These are phyloP conservation scores for Brachynemurus nebulosus DNA, from an alignment of 2,888 invertebrate species.

Conservation along the genomic window DNA sequence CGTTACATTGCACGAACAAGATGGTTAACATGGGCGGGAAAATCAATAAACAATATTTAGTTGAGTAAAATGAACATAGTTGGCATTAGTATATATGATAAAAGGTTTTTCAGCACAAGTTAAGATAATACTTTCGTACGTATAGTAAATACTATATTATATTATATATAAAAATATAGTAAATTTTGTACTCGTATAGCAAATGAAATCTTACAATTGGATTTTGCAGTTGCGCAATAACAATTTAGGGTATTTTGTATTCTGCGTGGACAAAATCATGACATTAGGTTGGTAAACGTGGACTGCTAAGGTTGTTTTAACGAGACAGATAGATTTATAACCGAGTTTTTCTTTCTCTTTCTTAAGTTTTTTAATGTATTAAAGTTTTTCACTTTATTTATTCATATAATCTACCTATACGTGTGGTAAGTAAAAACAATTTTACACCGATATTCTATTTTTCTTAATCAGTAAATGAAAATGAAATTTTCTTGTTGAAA, in stretches of 20 bases:
- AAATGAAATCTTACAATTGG: slow-evolving; percentile 1
- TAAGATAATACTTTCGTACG: not conserved
- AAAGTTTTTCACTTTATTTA: not conserved
- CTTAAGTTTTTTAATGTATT: not conserved
- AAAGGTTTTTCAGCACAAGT: not conserved
- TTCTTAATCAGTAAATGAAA: no score
- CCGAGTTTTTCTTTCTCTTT: slow-evolving; percentile 2
- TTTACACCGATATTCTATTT: no score
- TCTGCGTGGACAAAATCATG: slow-evolving; percentile 6
- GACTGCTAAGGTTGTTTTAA: slow-evolving; percentile 5
- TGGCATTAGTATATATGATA: not conserved
- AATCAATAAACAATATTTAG: slow-evolving; percentile 6
- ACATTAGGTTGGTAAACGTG: slow-evolving; percentile 9
- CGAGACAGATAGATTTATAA: slow-evolving; percentile 1
- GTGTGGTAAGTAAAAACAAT: not conserved
- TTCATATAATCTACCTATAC: not conserved
- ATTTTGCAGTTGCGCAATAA: slow-evolving; percentile 4
- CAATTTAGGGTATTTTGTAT: slow-evolving; percentile 7
- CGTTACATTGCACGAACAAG: no score
- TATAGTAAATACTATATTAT: not conserved
- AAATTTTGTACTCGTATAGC: not conserved
- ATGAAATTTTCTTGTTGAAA: no score
- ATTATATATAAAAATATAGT: not conserved
- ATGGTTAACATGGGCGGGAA: slow-evolving; percentile 4
- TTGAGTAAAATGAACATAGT: not conserved